Percentiles rank a stretch among this genome's conserved stretches.
Conservation (phyloP, 92 coral and sea anemone species). For the Chrysogorgia sp. region DNA sequence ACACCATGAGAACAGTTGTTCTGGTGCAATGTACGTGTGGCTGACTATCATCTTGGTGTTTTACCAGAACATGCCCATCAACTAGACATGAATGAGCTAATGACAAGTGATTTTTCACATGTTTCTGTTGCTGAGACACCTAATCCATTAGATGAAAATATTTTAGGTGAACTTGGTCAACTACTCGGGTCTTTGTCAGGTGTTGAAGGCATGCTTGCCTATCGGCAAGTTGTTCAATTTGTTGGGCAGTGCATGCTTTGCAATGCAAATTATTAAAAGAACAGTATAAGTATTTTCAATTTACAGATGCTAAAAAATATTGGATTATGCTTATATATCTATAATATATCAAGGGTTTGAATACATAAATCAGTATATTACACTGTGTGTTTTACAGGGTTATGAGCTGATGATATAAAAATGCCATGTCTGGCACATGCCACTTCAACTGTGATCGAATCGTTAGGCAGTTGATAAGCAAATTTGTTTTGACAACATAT, state of each 20-base stretch:
- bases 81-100: background rate
- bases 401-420: no score
- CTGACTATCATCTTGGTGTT: background rate
- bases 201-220: background rate
- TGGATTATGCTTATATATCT: no score
- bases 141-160: background rate
- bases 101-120: background rate
- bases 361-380: no score
- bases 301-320: no score
- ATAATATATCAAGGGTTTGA: no score
- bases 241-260: background rate
- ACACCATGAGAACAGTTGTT: conserved; percentile 58
- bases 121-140: background rate
- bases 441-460: no score
- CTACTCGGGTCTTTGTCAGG: background rate
- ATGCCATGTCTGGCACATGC: no score
- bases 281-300: no score
- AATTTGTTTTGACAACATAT: no score
- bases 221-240: background rate
- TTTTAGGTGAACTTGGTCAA: background rate
- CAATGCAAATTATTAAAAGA: background rate
- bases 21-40: conserved; percentile 23
- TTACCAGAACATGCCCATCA: background rate
- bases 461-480: no score
- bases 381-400: no score